Conservation (phyloP, 2,888 invertebrate species). For the Crocallis elinguaria region DNA sequence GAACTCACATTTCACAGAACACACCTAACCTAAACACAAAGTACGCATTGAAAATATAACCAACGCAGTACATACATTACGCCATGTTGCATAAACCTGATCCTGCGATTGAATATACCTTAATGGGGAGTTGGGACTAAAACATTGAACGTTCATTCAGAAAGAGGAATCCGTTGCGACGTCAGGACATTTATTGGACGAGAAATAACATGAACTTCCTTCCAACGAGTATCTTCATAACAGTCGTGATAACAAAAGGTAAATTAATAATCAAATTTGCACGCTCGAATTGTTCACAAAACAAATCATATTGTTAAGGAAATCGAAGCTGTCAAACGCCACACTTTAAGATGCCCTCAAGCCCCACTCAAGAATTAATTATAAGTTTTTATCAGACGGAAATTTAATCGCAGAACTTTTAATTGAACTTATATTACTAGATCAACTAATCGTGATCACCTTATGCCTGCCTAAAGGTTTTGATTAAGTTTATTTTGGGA, state of each 20-base stretch:
- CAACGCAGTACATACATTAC: background rate
- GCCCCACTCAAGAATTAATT: conserved; percentile 19
- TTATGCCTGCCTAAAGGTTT: background rate
- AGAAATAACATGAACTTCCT: conserved; percentile 20
- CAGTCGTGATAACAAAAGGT: conserved; percentile 29
- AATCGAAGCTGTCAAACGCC: conserved; percentile 30
- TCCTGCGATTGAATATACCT: background rate
- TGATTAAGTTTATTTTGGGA: background rate
- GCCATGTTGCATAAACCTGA: conserved; percentile 20
- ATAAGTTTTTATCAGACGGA: conserved; percentile 24
- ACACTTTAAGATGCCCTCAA: conserved; percentile 15
- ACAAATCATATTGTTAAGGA: conserved; percentile 19
- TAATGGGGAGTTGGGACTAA: conserved; percentile 16
- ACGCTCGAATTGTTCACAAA: conserved; percentile 5
- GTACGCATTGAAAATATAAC: background rate
- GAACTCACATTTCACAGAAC: too few species aligned
- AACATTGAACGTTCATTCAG: conserved; percentile 20
- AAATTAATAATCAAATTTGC: conserved; percentile 17
- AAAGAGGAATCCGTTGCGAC: conserved; percentile 1
- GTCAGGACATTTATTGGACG: background rate
- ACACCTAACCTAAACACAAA: too few species aligned
- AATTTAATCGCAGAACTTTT: conserved; percentile 30
- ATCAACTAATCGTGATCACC: conserved; percentile 6
- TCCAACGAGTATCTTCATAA: conserved; percentile 14
- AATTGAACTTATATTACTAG: conserved; percentile 20